phyloP scores from a whole-genome alignment of 2,888 invertebrate species.

The Didymodactylos carnosus region DNA sequence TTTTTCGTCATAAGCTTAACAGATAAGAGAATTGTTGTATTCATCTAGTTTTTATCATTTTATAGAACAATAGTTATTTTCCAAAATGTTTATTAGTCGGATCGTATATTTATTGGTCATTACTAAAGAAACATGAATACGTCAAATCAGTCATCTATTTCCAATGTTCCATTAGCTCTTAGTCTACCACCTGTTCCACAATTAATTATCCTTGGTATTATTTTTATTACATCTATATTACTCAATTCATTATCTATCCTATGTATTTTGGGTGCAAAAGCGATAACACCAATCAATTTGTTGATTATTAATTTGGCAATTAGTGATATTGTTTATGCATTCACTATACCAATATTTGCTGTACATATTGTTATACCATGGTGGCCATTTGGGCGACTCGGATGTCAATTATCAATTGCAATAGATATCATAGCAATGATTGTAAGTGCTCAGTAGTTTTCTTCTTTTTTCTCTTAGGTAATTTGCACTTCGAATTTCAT shows the following conservation, averaged over 20 bases:
- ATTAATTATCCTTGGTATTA: not conserved
- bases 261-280: constrained; percentile 2
- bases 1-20: too few species aligned
- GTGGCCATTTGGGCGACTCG: constrained; percentile 3
- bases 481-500: too few species aligned
- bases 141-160: too few species aligned
- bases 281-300: constrained; percentile 2
- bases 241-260: constrained; percentile 3
- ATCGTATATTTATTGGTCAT: too few species aligned
- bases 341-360: constrained; percentile 8
- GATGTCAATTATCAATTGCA: constrained; percentile 2
- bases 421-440: constrained; percentile 7
- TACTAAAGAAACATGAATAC: too few species aligned
- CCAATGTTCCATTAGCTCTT: not conserved
- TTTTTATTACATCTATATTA: not conserved
- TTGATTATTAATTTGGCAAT: constrained; percentile 5
- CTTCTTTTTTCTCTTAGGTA: too few species aligned
- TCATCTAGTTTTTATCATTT: too few species aligned
- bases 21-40: too few species aligned
- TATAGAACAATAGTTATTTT: too few species aligned
- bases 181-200: not conserved
- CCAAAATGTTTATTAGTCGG: too few species aligned
- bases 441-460: too few species aligned
- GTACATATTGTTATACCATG: constrained; percentile 1
- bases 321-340: constrained; percentile 4